Base-by-base conservation (phyloP, 2,113 vertebrate species). In the Tinamus guttatus region DNA sequence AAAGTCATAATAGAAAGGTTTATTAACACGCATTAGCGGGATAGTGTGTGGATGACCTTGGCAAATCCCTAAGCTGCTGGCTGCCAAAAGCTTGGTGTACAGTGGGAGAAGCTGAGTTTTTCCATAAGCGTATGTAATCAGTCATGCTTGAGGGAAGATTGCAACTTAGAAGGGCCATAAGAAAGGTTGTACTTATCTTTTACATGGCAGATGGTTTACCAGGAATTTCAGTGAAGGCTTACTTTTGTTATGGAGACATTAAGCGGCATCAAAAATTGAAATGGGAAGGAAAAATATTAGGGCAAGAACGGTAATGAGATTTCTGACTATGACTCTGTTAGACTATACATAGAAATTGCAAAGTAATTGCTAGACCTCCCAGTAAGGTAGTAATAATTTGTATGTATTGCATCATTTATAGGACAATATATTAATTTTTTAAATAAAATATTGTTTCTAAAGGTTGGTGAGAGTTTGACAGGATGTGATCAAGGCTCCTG, bases 401-500 rank as follows among this genome's bases (percentile, higher is more conserved):
- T 60, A 65, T 54, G 40, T 32, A 59, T 70, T 88, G 15, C n/a
- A 70, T 85, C 92, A 78, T 90, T 94, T 94, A 65, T 38, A 92
- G 17, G 30, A 71, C 34, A 81, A 75, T 54, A 45, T 59, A 54
- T 5, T 93, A 69, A 83, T 90, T 95, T 86, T 95, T 93, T 93
- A 34, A 93, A 70, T 7, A 60, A 15, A 34, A 28, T 71, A 25
- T n/a, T 45, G 4, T 86, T 93, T 95, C 56, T 81, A 51, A 67
- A 90, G 70, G 17, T 32, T 81, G 15, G 12, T 85, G 65, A 49
- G 21, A 38, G 64, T 30, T 59, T 79, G 28, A 11, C 32, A 41
- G 3, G 25, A 19, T 32, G 9, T 64, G 28, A 43, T 58, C 13
- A 38, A 81, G 1, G 1, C 52, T 59, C 19, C 8, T 8, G 30